These are phyloP conservation scores for Phyto melanocephala DNA, from an alignment of 2,888 invertebrate genomes.

Conservation along the genomic window DNA sequence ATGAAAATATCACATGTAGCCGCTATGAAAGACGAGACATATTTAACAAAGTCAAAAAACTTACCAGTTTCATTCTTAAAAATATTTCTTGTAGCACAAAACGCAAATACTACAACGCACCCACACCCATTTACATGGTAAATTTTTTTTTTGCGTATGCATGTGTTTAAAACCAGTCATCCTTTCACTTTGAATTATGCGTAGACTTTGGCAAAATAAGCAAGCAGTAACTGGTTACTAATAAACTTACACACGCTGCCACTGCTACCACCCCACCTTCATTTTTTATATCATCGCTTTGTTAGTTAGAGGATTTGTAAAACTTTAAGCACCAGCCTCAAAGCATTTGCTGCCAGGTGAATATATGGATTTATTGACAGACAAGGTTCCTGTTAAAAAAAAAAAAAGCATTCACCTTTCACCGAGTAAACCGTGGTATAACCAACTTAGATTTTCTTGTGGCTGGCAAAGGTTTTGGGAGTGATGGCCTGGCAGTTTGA, in stretches of 20 bases:
- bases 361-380: not conserved
- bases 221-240: slow-evolving; percentile 20
- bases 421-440: not conserved
- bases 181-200: slow-evolving; percentile 42
- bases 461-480: not conserved
- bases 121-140: slow-evolving; percentile 22
- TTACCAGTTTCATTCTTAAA: slow-evolving; percentile 44
- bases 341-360: slow-evolving; percentile 18
- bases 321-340: slow-evolving; percentile 50
- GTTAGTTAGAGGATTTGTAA: slow-evolving; percentile 41
- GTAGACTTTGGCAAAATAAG: slow-evolving; percentile 13
- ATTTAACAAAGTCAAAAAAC: slow-evolving; percentile 56
- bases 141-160: slow-evolving; percentile 13
- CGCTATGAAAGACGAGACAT: slow-evolving; percentile 54
- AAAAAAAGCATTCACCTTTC: not conserved
- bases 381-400: not conserved
- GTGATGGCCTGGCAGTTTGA: not conserved
- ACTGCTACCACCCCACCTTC: not conserved
- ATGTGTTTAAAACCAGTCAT: slow-evolving; percentile 21
- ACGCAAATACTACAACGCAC: not conserved
- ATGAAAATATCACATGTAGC: slow-evolving; percentile 46
- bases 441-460: not conserved
- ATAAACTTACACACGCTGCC: not conserved
- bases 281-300: not conserved
- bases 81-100: not conserved